Evolutionary conservation across 2,888 invertebrate genomes (phyloP).

Genomic region (Heliconius sara): DNA sequence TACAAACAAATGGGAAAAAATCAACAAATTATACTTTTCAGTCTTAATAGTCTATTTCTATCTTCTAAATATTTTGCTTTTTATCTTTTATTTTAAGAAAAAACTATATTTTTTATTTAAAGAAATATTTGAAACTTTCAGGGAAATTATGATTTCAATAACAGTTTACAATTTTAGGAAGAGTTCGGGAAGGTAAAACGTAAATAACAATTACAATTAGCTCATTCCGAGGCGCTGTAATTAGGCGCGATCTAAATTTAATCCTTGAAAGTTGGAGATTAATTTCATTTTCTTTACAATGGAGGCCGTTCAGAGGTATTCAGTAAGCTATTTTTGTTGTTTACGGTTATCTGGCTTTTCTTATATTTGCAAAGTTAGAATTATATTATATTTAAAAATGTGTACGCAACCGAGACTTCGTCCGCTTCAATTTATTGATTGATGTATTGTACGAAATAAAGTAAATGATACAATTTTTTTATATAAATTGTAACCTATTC

Average conservation of each 20-base stretch:
- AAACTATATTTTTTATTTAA: not conserved
- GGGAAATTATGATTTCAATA: not conserved
- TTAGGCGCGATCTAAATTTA: constrained; percentile 24
- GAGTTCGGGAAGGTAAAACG: not conserved
- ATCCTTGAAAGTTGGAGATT: constrained; percentile 16
- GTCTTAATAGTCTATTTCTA: too few relatives aligned
- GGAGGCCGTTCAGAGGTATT: constrained; percentile 9
- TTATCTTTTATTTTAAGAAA: too few relatives aligned
- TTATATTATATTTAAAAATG: not conserved
- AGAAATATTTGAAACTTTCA: not conserved
- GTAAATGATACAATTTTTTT: too few relatives aligned
- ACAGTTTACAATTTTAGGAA: not conserved
- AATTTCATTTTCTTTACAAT: constrained; percentile 22
- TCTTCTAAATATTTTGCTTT: too few relatives aligned
- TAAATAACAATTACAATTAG: constrained; percentile 22
- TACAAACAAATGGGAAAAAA: too few relatives aligned
- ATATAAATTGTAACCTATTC: too few relatives aligned
- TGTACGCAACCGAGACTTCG: too few relatives aligned
- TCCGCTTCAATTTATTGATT: too few relatives aligned
- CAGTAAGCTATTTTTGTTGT: constrained; percentile 6
- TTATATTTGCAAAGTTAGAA: not conserved
- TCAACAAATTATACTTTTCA: too few relatives aligned
- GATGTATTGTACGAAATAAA: too few relatives aligned
- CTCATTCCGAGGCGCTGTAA: constrained; percentile 20
- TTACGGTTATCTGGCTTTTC: not conserved